A percentile compares a stretch with the other conserved stretches of the same genome.
Conservation (phyloP, 2,888 invertebrate genomes). For the Watsonalla binaria region DNA sequence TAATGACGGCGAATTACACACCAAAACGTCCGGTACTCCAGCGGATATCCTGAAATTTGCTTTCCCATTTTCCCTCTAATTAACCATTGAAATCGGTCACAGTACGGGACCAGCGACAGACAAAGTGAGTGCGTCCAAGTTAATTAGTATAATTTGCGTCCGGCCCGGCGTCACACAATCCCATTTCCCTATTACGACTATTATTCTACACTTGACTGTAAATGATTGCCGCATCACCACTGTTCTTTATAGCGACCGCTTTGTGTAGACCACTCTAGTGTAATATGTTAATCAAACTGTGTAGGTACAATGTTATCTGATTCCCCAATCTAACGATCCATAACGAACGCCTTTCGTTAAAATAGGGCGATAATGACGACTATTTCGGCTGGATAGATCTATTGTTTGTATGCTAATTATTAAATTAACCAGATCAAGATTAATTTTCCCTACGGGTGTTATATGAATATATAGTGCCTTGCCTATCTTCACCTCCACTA, state of each 20-base stretch:
- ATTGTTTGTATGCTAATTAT: background rate
- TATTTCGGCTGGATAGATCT: background rate
- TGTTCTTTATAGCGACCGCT: conserved; percentile 23
- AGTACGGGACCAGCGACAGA: conserved; percentile 19
- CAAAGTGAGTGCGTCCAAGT: conserved; percentile 31
- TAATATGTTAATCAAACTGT: conserved; percentile 44
- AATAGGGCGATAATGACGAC: conserved; percentile 1
- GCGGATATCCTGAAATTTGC: conserved; percentile 26
- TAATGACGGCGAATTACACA: conserved; percentile 10
- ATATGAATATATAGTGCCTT: too few relatives aligned
- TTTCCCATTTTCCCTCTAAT: conserved; percentile 41
- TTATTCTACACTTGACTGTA: conserved; percentile 19
- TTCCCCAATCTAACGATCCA: conserved; percentile 38
- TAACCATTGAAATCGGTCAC: conserved; percentile 25
- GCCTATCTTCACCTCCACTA: too few relatives aligned
- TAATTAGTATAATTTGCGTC: conserved; percentile 58
- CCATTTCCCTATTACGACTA: conserved; percentile 30
- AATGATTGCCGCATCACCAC: conserved; percentile 29
- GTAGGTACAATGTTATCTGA: conserved; percentile 44
- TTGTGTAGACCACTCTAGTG: conserved; percentile 2
- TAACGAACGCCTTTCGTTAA: conserved; percentile 19
- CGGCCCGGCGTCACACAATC: conserved; percentile 42
- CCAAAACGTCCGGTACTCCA: conserved; percentile 14
- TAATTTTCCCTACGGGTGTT: too few relatives aligned
- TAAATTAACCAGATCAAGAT: background rate